Percentiles rank a stretch among this genome's conserved stretches.
Conservation (phyloP, 2,888 invertebrate species). For the Phragmatobia fuliginosa region DNA sequence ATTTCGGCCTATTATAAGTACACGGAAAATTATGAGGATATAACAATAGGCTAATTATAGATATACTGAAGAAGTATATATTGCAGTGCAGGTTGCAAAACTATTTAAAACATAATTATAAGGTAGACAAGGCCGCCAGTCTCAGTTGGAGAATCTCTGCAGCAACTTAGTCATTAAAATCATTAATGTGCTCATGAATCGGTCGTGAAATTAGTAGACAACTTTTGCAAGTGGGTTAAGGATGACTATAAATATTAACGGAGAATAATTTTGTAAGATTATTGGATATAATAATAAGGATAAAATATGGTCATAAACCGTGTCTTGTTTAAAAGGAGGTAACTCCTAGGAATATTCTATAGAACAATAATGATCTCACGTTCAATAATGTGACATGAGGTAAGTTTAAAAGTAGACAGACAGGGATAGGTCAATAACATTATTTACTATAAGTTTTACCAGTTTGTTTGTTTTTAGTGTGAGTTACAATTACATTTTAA, state of each 20-base stretch:
- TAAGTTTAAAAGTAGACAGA: neutral
- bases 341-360: constrained; percentile 20
- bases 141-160: constrained; percentile 30
- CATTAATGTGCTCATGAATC: constrained; percentile 24
- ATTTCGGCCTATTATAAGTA: neutral
- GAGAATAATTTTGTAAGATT: constrained; percentile 13
- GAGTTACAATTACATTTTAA: neutral
- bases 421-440: constrained; percentile 14
- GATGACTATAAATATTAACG: constrained; percentile 29
- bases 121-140: constrained; percentile 33
- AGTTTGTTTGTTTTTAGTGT: neutral
- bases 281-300: constrained; percentile 44
- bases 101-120: constrained; percentile 29
- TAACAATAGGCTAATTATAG: constrained; percentile 8
- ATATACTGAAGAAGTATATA: constrained; percentile 9
- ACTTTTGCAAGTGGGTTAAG: constrained; percentile 41
- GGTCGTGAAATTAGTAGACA: constrained; percentile 30
- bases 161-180: constrained; percentile 30
- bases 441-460: neutral
- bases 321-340: constrained; percentile 11
- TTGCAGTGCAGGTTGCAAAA: constrained; percentile 18
- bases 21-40: neutral
- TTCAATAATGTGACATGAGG: constrained; percentile 1
- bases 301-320: constrained; percentile 24
- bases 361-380: neutral